Evolutionary conservation across 2,888 invertebrate species (phyloP).

Genomic region (Gastrophysa polygoni): DNA sequence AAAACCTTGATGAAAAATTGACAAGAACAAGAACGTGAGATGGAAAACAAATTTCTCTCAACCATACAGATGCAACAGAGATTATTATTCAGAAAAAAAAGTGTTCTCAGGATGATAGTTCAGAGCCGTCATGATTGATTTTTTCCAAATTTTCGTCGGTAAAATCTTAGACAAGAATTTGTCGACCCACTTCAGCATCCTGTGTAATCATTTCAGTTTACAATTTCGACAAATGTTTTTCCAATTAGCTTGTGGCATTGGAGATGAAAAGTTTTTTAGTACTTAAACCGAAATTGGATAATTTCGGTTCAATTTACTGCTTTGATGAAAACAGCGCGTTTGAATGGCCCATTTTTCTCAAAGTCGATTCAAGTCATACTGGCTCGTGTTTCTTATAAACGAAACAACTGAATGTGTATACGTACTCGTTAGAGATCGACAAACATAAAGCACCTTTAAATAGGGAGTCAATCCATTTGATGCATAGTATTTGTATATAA

Average conservation of each 20-base stretch:
- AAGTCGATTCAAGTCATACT: neutral
- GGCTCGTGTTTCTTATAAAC: neutral
- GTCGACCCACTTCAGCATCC: neutral
- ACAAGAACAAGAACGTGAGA: too few species aligned
- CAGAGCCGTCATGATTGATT: too few species aligned
- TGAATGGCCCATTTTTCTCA: neutral
- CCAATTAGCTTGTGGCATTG: neutral
- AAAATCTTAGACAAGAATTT: too few species aligned
- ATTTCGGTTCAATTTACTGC: conserved; percentile 7
- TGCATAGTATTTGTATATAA: neutral
- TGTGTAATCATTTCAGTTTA: neutral
- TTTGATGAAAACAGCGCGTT: neutral
- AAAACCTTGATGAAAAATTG: too few species aligned
- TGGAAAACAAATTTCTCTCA: too few species aligned
- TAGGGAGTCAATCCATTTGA: neutral
- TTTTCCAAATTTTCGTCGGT: too few species aligned
- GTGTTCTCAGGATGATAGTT: too few species aligned
- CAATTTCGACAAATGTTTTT: neutral
- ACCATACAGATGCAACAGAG: too few species aligned
- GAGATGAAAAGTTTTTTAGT: neutral
- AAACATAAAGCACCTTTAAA: neutral
- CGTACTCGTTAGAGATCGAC: neutral
- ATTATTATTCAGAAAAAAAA: too few species aligned
- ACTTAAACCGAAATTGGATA: conserved; percentile 8
- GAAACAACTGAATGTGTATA: neutral